Evolutionary conservation across 2,113 vertebrate genomes (phyloP), one percentile per base, ranked within the genome.

Genomic region (Poeciliopsis occidentalis): DNA sequence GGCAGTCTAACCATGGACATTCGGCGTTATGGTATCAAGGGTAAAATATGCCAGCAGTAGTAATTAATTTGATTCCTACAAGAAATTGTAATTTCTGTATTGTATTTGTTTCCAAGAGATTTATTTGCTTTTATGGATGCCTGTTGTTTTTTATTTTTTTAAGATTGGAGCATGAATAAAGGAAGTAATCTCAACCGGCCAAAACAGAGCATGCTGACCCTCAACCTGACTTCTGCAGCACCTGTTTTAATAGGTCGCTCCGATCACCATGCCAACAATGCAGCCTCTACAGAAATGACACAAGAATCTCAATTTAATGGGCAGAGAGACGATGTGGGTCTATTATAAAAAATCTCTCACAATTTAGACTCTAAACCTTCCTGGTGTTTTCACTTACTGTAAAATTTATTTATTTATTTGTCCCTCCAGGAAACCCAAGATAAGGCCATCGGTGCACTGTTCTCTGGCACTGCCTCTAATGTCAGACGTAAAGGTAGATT

Each of bases 1-100:
- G 98, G 97, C 91, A 94, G 91, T 83, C 92, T 98, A 26, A 92
- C 95, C 47, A 95, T 99, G 95, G 97, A 98, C 87, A 84, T 99
- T 70, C 95, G 96, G 24, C 96, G 97, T 89, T 92, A 98, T 30
- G 96, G 96, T 71, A 96, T 96, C 86, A 96, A 95, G 75, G 96
- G 98, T 98, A 88, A 95, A 30, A 71, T 30, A 22, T 66, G 19
- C 26, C 37, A 8, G 67, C 44, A 63, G 60, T 5, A 1, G 7
- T 71, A 73, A 32, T 10, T 12, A 13, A n/a, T 32, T 60, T 57
- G 51, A 10, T 54, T 10, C 4, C 31, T 79, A 65, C 47, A 26
- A 31, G 11, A 44, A 68, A 19, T 44, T 60, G 3, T 15, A 0
- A 47, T 64, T 22, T 34, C 3, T n/a, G 7, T 10, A 19, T 64